phyloP scores from a whole-genome alignment of 2,797 vertebrate species.

The Gambelia wislizenii region DNA sequence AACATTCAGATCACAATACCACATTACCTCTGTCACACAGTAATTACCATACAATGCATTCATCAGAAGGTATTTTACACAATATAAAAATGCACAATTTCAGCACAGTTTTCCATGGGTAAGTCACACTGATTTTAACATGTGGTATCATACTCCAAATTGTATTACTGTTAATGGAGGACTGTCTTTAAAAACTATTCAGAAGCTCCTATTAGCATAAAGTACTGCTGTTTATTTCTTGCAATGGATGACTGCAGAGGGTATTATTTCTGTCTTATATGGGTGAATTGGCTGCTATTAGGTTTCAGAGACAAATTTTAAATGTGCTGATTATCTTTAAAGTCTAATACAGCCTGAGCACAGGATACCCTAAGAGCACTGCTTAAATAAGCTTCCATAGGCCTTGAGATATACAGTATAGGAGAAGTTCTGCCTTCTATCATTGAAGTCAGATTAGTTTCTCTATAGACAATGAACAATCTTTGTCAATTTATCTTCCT shows the following conservation, averaged over 20 bases:
- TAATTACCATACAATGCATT: background rate
- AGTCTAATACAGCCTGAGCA: background rate
- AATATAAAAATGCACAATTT: background rate
- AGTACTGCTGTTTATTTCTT: background rate
- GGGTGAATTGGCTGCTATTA: background rate
- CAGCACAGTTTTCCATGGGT: background rate
- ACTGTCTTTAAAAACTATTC: background rate
- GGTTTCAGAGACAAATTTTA: background rate
- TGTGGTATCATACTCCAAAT: background rate
- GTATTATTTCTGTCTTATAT: no score
- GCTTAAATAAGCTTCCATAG: background rate
- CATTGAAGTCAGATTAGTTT: background rate
- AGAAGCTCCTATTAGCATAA: background rate
- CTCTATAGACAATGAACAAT: background rate
- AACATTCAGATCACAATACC: no score
- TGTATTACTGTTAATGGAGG: background rate
- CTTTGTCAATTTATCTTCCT: background rate
- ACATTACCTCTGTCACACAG: no score
- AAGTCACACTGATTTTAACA: background rate
- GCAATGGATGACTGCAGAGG: background rate
- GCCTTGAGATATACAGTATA: background rate
- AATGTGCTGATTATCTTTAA: background rate
- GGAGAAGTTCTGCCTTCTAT: background rate
- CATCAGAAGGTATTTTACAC: background rate
- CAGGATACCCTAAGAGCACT: background rate